Conservation (phyloP, 2,797 vertebrate species). For the Oreochromis grahami region DNA sequence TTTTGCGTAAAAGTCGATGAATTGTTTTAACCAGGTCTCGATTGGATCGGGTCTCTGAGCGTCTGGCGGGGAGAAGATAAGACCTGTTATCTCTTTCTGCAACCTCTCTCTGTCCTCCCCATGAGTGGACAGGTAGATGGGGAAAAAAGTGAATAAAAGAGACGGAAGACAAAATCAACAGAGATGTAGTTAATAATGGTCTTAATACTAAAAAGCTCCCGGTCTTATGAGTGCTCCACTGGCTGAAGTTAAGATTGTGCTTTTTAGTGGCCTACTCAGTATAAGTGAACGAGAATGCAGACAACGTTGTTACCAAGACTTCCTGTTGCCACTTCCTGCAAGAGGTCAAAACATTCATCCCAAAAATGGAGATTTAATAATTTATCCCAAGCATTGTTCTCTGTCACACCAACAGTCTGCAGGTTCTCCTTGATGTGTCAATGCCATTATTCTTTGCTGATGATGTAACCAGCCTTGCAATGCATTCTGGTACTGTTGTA, state of each 20-base stretch:
- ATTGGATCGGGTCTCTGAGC: constrained; percentile 64
- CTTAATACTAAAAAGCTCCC: background rate
- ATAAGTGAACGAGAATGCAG: background rate
- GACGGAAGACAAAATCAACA: background rate
- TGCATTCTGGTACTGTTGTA: background rate
- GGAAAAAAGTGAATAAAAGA: background rate
- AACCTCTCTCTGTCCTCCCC: constrained; percentile 56
- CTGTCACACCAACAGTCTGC: background rate
- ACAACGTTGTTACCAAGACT: background rate
- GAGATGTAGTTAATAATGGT: background rate
- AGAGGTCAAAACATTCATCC: background rate
- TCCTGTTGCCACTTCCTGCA: background rate
- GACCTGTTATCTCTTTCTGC: constrained; percentile 69
- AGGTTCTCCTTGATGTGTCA: background rate
- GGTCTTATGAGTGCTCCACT: fast-evolving
- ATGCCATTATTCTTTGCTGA: background rate
- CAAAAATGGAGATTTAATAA: background rate
- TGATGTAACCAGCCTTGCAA: background rate
- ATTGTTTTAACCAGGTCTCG: constrained; percentile 69
- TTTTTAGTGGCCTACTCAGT: background rate
- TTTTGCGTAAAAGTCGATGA: constrained; percentile 70
- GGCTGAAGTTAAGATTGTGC: background rate
- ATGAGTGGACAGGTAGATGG: constrained; percentile 4
- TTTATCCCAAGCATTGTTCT: background rate
- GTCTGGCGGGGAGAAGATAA: constrained; percentile 78